Conservation (phyloP, 1,140 invertebrate species). For the Lasaia peninsularis region DNA sequence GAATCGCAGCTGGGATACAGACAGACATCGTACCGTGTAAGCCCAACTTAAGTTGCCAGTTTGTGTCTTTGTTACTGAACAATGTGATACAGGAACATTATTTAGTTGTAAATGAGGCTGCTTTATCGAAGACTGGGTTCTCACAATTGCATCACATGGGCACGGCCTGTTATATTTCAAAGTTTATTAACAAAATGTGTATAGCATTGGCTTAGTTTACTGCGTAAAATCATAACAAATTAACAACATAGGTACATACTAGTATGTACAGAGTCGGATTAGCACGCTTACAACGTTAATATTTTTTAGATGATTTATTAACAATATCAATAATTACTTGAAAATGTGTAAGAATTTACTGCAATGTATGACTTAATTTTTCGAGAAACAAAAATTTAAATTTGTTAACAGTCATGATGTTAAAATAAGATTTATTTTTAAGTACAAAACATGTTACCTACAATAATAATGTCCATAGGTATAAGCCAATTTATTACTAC, state of each 20-base stretch:
- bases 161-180: neutral
- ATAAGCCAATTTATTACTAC: too few relatives aligned
- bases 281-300: too few relatives aligned
- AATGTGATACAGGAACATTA: constrained; percentile 6
- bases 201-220: neutral
- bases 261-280: neutral
- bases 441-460: too few relatives aligned
- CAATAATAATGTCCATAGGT: too few relatives aligned
- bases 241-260: neutral
- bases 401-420: too few relatives aligned
- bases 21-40: neutral
- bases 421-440: too few relatives aligned
- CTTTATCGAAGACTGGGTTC: constrained; percentile 4
- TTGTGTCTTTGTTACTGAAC: constrained; percentile 7
- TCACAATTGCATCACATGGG: constrained; percentile 8
- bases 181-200: constrained; percentile 2
- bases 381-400: too few relatives aligned
- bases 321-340: too few relatives aligned
- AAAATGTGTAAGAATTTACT: too few relatives aligned
- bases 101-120: constrained; percentile 2
- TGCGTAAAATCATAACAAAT: neutral
- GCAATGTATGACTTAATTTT: too few relatives aligned
- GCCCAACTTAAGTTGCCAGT: neutral
- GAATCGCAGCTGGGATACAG: too few relatives aligned
- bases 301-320: too few relatives aligned